Conservation (phyloP, 2,113 vertebrate genomes). For the Gymnogyps californianus region DNA sequence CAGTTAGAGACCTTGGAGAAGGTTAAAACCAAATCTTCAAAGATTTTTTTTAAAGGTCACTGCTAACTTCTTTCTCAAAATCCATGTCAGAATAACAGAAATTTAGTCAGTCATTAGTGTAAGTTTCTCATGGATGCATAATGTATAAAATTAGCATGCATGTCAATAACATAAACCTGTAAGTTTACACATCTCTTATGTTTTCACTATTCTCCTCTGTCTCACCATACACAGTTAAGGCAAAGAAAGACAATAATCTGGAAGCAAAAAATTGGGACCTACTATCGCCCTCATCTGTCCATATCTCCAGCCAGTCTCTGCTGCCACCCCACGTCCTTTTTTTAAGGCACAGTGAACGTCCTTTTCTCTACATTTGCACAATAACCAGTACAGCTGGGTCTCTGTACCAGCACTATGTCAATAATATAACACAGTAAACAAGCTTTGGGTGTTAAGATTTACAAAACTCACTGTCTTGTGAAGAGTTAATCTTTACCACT, state of each 20-base stretch:
- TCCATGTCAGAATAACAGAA: not conserved
- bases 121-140: not conserved
- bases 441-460: not conserved
- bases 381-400: not conserved
- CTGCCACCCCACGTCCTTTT: accelerated
- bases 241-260: not conserved
- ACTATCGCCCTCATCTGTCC: not conserved
- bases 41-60: not conserved
- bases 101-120: not conserved
- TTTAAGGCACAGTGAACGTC: not conserved
- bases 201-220: not conserved
- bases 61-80: not conserved
- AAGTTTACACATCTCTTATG: not conserved
- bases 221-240: not conserved
- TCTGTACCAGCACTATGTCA: not conserved
- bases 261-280: not conserved
- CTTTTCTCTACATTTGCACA: not conserved
- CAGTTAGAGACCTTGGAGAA: not conserved
- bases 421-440: not conserved
- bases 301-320: not conserved
- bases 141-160: not conserved
- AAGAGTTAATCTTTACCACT: not conserved
- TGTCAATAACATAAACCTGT: not conserved
- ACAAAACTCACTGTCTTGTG: not conserved
- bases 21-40: not conserved